Evolutionary conservation across 2,113 vertebrate genomes (phyloP).

Genomic region (Turdus rufiventris): DNA sequence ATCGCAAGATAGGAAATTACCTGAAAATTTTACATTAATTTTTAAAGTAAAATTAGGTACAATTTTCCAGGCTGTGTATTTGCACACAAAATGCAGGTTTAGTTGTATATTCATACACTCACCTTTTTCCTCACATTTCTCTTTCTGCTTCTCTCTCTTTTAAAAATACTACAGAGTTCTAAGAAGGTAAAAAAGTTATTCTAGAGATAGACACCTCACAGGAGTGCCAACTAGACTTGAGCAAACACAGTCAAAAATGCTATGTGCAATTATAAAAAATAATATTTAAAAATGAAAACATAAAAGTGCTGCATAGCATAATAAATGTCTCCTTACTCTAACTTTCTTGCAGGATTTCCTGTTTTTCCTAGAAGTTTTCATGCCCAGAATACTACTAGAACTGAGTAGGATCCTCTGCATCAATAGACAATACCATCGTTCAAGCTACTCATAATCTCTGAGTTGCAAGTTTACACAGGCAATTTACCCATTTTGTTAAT

Average conservation of each 20-base stretch:
- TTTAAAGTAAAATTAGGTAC: neutral
- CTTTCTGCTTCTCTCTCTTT: neutral
- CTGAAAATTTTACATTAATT: neutral
- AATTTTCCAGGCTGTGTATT: neutral
- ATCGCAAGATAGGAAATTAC: neutral
- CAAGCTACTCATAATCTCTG: slow-evolving; percentile 18
- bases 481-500: slow-evolving; percentile 46
- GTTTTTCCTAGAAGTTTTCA: slow-evolving; percentile 51
- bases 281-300: slow-evolving; percentile 10
- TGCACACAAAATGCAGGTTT: neutral
- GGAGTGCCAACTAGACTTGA: neutral
- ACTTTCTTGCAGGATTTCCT: slow-evolving; percentile 45
- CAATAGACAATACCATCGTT: slow-evolving; percentile 56
- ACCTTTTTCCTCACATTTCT: neutral
- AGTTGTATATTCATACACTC: neutral
- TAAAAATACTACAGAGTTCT: neutral
- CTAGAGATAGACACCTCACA: neutral
- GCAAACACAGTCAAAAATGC: slow-evolving; percentile 15
- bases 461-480: neutral
- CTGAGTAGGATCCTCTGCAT: slow-evolving; percentile 14
- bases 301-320: neutral
- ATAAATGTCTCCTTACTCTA: slow-evolving; percentile 11
- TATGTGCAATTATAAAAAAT: neutral
- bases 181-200: neutral
- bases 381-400: slow-evolving; percentile 29